Percentiles rank a stretch among this genome's conserved stretches.
Evolutionary conservation across 2,888 invertebrate genomes (phyloP).

Genomic region (Plebejus argus): DNA sequence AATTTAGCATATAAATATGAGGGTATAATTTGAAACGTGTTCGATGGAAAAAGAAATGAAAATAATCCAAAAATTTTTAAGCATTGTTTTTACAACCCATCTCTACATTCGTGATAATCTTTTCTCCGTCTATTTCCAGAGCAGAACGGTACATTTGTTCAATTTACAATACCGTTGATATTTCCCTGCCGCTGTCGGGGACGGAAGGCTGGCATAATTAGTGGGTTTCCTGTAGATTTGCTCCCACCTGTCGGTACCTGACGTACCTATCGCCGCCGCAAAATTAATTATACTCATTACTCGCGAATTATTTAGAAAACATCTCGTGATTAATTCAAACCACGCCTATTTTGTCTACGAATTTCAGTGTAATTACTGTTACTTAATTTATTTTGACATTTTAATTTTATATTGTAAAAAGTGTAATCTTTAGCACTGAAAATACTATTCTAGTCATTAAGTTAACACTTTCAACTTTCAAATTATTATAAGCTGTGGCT

Average conservation of each 20-base stretch:
- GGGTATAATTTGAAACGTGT: too few species aligned
- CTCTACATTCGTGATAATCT: background rate
- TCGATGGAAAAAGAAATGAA: too few species aligned
- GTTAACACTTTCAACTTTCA: background rate
- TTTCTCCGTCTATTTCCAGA: background rate
- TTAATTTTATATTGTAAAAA: background rate
- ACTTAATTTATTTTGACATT: background rate
- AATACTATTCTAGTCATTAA: too few species aligned
- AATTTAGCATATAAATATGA: too few species aligned
- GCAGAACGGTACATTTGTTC: slow-evolving; percentile 56
- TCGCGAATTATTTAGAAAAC: slow-evolving; percentile 54
- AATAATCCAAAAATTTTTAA: background rate
- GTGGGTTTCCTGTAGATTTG: slow-evolving; percentile 75
- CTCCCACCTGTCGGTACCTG: slow-evolving; percentile 71
- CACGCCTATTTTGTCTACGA: slow-evolving; percentile 8
- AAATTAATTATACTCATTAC: slow-evolving; percentile 75
- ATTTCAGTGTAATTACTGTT: background rate
- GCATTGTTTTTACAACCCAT: background rate
- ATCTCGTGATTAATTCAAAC: slow-evolving; percentile 11
- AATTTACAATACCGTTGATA: slow-evolving; percentile 51
- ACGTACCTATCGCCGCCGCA: slow-evolving; percentile 65
- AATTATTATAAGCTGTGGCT: background rate
- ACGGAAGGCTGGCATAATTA: slow-evolving; percentile 61
- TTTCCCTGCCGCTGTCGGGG: slow-evolving; percentile 44
- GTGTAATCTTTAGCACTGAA: background rate